phyloP scores from a whole-genome alignment of 2,888 invertebrate species.

The Lagria hirta region DNA sequence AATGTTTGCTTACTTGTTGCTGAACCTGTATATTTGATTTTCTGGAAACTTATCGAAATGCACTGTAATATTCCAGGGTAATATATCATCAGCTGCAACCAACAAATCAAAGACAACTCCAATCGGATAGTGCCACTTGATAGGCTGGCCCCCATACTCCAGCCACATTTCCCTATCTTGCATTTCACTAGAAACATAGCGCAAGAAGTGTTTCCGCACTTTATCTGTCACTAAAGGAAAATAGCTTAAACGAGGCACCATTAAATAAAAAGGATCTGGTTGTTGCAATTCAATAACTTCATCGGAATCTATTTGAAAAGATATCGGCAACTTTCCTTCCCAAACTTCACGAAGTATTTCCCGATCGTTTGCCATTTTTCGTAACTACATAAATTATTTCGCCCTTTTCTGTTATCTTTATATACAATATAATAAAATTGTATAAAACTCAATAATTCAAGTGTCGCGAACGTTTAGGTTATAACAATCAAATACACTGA shows the following conservation, averaged over 20 bases:
- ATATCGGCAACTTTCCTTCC: slow-evolving; percentile 93
- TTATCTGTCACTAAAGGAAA: slow-evolving; percentile 95
- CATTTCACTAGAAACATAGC: slow-evolving; percentile 77
- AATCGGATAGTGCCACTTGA: slow-evolving; percentile 87
- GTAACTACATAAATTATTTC: too few species aligned
- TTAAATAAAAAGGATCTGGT: slow-evolving; percentile 90
- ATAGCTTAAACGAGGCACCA: slow-evolving; percentile 92
- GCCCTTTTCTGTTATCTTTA: too few species aligned
- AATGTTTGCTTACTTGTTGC: slow-evolving; percentile 68
- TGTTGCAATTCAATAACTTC: slow-evolving; percentile 87
- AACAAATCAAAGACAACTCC: slow-evolving; percentile 90
- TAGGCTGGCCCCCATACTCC: slow-evolving; percentile 85
- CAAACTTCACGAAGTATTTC: slow-evolving; percentile 93
- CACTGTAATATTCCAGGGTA: slow-evolving; percentile 93
- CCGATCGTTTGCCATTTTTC: slow-evolving; percentile 86
- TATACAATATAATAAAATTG: neutral
- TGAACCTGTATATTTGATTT: slow-evolving; percentile 81
- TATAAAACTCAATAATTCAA: slow-evolving; percentile 5
- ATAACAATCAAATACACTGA: neutral
- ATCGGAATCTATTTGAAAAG: slow-evolving; percentile 85
- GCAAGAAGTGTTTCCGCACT: slow-evolving; percentile 86
- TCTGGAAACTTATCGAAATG: slow-evolving; percentile 96
- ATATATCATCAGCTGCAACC: slow-evolving; percentile 63
- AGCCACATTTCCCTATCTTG: slow-evolving; percentile 92
- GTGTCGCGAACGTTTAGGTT: slow-evolving; percentile 8